Conservation (phyloP, 2,888 invertebrate species). For the Arge pagana region DNA sequence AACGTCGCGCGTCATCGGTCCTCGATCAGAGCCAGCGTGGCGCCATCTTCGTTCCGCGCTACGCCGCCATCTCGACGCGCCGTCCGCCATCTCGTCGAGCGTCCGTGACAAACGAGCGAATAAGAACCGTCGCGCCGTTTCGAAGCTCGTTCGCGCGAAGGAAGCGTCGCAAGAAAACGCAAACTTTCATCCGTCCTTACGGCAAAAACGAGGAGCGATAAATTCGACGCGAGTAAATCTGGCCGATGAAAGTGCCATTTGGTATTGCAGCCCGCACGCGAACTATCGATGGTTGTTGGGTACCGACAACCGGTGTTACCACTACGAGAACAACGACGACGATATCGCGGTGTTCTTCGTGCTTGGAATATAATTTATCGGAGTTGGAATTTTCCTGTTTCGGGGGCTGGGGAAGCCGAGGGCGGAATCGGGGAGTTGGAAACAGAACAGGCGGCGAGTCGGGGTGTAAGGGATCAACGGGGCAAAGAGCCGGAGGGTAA, state of each 20-base stretch:
- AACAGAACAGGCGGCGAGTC: neutral
- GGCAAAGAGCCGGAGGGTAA: neutral
- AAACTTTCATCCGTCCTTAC: constrained; percentile 29
- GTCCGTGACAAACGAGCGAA: neutral
- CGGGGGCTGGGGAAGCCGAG: constrained; percentile 14
- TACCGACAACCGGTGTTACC: too few relatives aligned
- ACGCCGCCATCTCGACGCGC: neutral
- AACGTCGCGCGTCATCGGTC: constrained; percentile 12
- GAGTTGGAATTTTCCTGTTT: constrained; percentile 42
- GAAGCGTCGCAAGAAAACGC: constrained; percentile 23
- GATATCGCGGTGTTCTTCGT: constrained; percentile 46
- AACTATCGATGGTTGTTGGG: too few relatives aligned
- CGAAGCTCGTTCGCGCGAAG: neutral
- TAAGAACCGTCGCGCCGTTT: neutral
- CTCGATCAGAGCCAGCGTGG: neutral
- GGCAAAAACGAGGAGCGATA: constrained; percentile 40
- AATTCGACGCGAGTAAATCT: constrained; percentile 37
- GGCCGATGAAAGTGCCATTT: constrained; percentile 50
- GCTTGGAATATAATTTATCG: constrained; percentile 52
- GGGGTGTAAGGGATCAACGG: neutral
- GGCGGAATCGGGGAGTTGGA: neutral
- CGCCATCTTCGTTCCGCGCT: too few relatives aligned
- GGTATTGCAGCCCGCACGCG: constrained; percentile 41
- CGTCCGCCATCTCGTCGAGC: neutral
- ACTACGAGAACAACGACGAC: too few relatives aligned